phyloP scores from a whole-genome alignment of 2,888 invertebrate species.

The Argyresthia albistria region DNA sequence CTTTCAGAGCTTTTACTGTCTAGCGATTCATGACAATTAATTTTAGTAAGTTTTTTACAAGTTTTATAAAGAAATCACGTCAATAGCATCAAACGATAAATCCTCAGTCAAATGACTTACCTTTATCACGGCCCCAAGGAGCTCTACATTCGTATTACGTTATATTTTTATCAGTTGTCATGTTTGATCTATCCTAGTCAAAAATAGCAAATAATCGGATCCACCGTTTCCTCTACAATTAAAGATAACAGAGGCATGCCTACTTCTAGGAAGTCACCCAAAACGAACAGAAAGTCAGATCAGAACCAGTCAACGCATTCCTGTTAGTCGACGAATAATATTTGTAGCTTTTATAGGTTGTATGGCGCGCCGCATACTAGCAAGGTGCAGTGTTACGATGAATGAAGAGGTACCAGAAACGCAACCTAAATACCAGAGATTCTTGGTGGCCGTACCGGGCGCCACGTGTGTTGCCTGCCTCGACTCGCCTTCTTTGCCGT shows the following conservation, averaged over 20 bases:
- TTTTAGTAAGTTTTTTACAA: no score
- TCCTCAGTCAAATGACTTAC: no score
- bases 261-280: no score
- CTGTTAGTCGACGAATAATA: constrained; percentile 42
- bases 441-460: constrained; percentile 48
- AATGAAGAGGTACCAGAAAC: constrained; percentile 68
- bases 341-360: constrained; percentile 13
- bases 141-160: background rate
- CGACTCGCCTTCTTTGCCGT: constrained; percentile 40
- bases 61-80: no score
- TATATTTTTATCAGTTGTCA: background rate
- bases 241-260: no score
- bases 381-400: constrained; percentile 60
- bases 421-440: constrained; percentile 69
- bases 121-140: no score
- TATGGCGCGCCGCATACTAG: constrained; percentile 16
- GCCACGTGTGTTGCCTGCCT: constrained; percentile 42
- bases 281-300: constrained; percentile 9
- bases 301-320: constrained; percentile 25
- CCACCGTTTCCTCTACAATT: background rate
- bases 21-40: no score
- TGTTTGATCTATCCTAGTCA: background rate
- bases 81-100: no score
- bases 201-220: background rate
- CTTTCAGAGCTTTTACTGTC: no score